Base-by-base conservation (phyloP, 2,888 invertebrate species). In the Drosophila robusta region DNA sequence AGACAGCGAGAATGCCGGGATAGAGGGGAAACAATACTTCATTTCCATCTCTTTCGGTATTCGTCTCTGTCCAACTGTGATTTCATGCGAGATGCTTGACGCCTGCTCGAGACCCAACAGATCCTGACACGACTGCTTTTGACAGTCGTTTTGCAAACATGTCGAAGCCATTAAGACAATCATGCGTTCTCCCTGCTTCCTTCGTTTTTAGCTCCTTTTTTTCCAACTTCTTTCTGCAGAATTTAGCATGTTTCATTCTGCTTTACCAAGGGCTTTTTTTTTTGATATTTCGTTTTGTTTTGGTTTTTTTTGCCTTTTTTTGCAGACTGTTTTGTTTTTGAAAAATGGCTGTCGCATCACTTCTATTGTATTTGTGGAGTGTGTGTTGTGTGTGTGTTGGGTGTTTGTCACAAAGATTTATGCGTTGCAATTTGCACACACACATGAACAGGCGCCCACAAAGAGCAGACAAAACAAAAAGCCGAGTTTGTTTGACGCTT, bases 121-220 rank as follows among this genome's bases (percentile, higher is more conserved):
- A 51, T 57, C 46, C 62, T 66, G 67, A 71, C 69, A 58, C 47
- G 67, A 39, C 85, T 85, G 85, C 82, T 78, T 82, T 84, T 86
- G 85, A 89, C 89, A 89, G 89, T 86, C 86, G 86, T 86, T 86
- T 89, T 89, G 89, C 88, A 89, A 86, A 86, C 86, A 86, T 86
- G 86, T 86, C 86, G 89, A 87, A 89, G 89, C 84, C 84, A 84
- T 84, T 84, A 84, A 89, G 89, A 85, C 84, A 85, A 86, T 86
- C 89, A 89, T 86, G 87, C 80, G 83, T 88, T 80, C 66, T 65
- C 58, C 62, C 63, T 16, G 54, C 54, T 46, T 51, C 41, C 56
- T 11, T 32, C 26, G 57, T 44, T 45, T 47, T 46, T 14, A 26
- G 42, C 32, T 46, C 36, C 32, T 51, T 68, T 61, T 65, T 64